These are phyloP conservation scores for Nannoperca obscura DNA, from an alignment of 2,797 vertebrate species.

Conservation along the genomic window DNA sequence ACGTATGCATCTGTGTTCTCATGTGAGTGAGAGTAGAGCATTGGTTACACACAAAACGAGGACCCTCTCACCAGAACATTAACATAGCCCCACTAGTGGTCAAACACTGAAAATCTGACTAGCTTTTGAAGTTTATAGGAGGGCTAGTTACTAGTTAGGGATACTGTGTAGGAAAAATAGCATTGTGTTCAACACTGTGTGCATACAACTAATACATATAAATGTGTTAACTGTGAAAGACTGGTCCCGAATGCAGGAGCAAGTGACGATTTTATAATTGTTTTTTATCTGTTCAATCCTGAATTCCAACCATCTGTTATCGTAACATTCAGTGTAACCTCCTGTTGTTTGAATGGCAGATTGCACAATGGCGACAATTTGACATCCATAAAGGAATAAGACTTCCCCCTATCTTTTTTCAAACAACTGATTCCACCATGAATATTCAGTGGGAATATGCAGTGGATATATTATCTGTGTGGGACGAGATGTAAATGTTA, in stretches of 20 bases:
- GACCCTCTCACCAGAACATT: background rate
- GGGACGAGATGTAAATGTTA: constrained; percentile 59
- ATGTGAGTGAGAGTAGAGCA: too few relatives aligned
- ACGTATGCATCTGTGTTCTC: background rate
- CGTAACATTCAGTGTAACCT: background rate
- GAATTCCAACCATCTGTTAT: background rate
- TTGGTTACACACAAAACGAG: background rate
- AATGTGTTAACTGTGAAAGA: background rate
- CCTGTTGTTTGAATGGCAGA: background rate
- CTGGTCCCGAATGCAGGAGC: background rate
- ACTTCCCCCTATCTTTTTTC: background rate
- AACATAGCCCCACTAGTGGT: background rate
- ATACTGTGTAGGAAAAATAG: background rate
- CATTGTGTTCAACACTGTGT: background rate
- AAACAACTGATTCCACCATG: constrained; percentile 10
- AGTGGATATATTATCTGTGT: constrained; percentile 37
- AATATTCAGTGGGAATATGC: constrained; percentile 35
- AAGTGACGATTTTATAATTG: background rate
- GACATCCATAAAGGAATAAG: background rate
- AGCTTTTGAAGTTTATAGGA: background rate
- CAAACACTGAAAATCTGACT: background rate
- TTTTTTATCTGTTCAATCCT: background rate
- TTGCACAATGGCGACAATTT: background rate
- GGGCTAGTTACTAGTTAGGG: background rate
- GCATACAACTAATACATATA: background rate